Evolutionary conservation across 2,113 vertebrate genomes (phyloP).

Genomic region (Ptilorrhoa leucosticta): DNA sequence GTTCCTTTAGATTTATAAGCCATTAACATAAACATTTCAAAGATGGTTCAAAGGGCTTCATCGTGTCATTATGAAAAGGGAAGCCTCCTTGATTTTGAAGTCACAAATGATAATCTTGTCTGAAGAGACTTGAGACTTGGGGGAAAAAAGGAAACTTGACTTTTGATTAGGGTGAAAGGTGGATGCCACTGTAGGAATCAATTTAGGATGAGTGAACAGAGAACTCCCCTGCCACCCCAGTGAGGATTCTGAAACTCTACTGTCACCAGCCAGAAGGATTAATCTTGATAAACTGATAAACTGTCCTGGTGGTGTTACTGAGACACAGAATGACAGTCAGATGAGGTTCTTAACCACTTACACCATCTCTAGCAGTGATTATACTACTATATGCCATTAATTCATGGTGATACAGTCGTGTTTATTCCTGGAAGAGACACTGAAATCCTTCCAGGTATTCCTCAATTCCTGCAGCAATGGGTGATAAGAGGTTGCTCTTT

Average conservation of each 20-base stretch:
- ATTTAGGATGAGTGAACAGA: not conserved
- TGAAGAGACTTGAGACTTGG: not conserved
- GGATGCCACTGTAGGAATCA: not conserved
- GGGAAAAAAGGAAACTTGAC: accelerated
- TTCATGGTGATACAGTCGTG: accelerated
- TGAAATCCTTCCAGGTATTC: not conserved
- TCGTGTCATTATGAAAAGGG: not conserved
- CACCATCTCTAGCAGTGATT: not conserved
- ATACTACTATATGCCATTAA: not conserved
- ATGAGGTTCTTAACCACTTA: not conserved
- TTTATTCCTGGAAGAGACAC: not conserved
- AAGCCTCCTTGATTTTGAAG: not conserved
- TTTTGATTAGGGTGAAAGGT: not conserved
- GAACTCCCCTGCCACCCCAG: not conserved
- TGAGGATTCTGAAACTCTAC: not conserved
- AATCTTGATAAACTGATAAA: not conserved
- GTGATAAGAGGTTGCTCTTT: not conserved
- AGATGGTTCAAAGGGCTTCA: not conserved
- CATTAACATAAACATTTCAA: not conserved
- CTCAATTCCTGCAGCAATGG: not conserved
- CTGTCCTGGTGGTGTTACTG: not conserved
- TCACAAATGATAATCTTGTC: not conserved
- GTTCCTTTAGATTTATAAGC: not conserved
- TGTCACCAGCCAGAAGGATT: not conserved
- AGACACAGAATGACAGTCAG: not conserved